phyloP scores from a whole-genome alignment of 1,140 invertebrate genomes.

The Zaprionus ghesquierei region DNA sequence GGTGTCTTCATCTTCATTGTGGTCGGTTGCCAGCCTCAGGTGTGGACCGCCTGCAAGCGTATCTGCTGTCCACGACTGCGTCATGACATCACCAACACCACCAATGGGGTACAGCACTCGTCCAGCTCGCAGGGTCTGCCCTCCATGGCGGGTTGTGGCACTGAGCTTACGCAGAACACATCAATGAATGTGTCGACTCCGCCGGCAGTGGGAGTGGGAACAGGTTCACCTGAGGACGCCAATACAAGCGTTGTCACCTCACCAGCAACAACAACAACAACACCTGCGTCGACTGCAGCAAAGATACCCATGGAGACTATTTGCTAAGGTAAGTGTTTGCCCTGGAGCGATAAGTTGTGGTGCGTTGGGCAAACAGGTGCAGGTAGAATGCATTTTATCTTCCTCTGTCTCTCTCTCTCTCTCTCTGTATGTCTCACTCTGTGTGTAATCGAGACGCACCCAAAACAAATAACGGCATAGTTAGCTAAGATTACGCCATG shows the following conservation, averaged over 20 bases:
- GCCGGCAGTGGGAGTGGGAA: background rate
- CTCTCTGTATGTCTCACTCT: too few relatives aligned
- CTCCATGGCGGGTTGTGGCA: slow-evolving; percentile 86
- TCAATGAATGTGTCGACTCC: slow-evolving; percentile 84
- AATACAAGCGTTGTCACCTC: background rate
- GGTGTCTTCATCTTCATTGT: slow-evolving; percentile 95
- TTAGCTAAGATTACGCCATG: background rate
- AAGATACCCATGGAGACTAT: slow-evolving; percentile 84
- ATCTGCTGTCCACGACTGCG: slow-evolving; percentile 85
- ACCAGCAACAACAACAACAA: slow-evolving; percentile 1
- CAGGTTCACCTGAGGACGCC: background rate
- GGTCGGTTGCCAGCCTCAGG: slow-evolving; percentile 93
- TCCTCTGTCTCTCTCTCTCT: too few relatives aligned
- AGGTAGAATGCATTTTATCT: background rate
- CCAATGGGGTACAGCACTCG: slow-evolving; percentile 85
- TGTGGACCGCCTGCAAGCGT: slow-evolving; percentile 87
- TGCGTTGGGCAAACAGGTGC: background rate
- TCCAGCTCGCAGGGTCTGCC: slow-evolving; percentile 89
- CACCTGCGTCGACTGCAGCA: too few relatives aligned
- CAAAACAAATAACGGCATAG: background rate
- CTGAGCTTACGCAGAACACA: slow-evolving; percentile 87
- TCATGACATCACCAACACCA: slow-evolving; percentile 84
- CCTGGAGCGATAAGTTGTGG: slow-evolving; percentile 1
- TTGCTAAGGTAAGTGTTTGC: slow-evolving; percentile 76
- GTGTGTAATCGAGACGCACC: background rate